phyloP scores from a whole-genome alignment of 2,113 vertebrate genomes.

The Hyla sarda region DNA sequence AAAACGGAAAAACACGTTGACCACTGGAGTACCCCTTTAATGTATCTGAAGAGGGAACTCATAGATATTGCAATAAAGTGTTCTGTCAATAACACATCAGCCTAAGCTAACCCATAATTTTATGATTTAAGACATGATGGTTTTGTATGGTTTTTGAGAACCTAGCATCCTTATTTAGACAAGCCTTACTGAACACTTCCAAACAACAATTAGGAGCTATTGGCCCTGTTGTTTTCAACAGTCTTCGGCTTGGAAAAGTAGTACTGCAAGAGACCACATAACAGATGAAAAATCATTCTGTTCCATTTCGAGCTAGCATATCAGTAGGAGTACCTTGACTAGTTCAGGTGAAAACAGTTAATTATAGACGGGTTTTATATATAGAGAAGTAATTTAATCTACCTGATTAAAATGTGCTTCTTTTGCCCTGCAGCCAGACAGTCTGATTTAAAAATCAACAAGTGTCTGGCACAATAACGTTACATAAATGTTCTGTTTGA shows the following conservation, averaged over 20 bases:
- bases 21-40: too few species aligned
- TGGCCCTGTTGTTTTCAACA: not conserved
- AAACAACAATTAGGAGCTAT: not conserved
- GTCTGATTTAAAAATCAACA: not conserved
- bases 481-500: not conserved
- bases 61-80: not conserved
- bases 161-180: not conserved
- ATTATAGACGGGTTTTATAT: not conserved
- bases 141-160: not conserved
- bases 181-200: not conserved
- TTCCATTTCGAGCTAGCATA: not conserved
- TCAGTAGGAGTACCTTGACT: not conserved
- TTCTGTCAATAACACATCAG: not conserved
- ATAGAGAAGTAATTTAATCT: not conserved
- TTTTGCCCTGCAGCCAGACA: not conserved
- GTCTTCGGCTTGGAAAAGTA: not conserved
- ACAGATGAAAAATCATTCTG: not conserved
- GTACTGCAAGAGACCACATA: not conserved
- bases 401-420: not conserved
- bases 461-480: slow-evolving; percentile 4
- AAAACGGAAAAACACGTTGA: too few species aligned
- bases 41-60: not conserved
- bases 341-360: not conserved
- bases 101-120: not conserved
- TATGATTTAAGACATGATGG: not conserved